A percentile compares a stretch with the other conserved stretches of the same genome.
Evolutionary conservation across 2,113 vertebrate genomes (phyloP).

Genomic region (Recurvirostra avosetta): DNA sequence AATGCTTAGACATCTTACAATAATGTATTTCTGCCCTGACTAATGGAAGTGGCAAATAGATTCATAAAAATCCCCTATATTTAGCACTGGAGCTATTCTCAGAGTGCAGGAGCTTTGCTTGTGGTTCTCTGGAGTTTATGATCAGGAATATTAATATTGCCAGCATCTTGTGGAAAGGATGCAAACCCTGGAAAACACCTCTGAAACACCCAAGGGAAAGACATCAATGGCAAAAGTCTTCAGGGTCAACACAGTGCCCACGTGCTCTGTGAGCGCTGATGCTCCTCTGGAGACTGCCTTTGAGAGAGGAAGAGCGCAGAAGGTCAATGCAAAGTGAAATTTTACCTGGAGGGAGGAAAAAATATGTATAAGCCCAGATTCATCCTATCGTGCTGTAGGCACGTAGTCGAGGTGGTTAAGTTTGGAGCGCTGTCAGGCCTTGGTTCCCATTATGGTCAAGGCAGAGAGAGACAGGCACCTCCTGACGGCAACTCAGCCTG

Average conservation of each 20-base stretch:
- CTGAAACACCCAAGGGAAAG: background rate
- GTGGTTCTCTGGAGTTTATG: slow-evolving; percentile 10
- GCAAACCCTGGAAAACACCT: background rate
- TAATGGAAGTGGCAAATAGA: slow-evolving; percentile 33
- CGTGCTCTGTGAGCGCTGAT: background rate
- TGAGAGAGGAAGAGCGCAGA: background rate
- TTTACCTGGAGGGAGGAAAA: slow-evolving; percentile 37
- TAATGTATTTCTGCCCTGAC: slow-evolving; percentile 34
- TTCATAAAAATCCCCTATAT: slow-evolving; percentile 5
- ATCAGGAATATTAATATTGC: slow-evolving; percentile 14
- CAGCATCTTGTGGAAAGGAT: background rate
- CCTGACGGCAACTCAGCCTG: background rate
- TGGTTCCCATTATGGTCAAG: background rate
- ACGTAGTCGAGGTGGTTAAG: background rate
- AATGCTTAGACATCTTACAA: slow-evolving; percentile 1
- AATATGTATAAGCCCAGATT: background rate
- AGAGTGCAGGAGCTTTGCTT: background rate
- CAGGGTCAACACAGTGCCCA: background rate
- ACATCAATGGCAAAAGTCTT: background rate
- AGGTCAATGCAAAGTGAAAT: slow-evolving; percentile 46
- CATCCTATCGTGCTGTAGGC: background rate
- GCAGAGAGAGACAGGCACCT: background rate
- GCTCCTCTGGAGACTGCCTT: slow-evolving; percentile 17
- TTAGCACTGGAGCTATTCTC: slow-evolving; percentile 8
- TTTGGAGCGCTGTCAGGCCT: background rate